Base-by-base conservation (phyloP, 2,888 invertebrate genomes). In the Labia minor region DNA sequence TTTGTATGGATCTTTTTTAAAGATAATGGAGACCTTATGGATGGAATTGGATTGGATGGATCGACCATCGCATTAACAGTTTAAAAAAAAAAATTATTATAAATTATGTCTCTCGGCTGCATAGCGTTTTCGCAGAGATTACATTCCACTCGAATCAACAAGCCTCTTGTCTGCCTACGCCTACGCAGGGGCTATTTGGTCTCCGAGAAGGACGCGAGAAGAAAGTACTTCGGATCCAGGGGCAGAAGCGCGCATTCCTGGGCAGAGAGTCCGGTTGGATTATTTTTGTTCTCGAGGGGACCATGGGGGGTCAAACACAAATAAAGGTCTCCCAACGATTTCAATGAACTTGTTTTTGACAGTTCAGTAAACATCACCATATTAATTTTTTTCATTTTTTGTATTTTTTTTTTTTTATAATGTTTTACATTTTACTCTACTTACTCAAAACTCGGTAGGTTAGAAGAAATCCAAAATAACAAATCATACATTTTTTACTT, bases 61-160 rank as follows among this genome's bases (percentile, higher is more conserved):
- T 49, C 2, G 49, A 49, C 49, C 49, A 49, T 49, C 49, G 49
- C 49, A 14, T 49, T 26, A 26, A 26, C 26, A n/a, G 26, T 49
- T 49, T 49, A 4, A 49, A 49, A 8, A 49, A 49, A 10, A 4
- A 49, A 49, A 49, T 49, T 14, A 49, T n/a, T n/a, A 11, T 49
- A 3, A 11, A 49, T 8, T 49, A 2, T 49, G 49, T 49, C 49
- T 49, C 49, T 49, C 49, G 49, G 14, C 49, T 49, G 49, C 49
- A 49, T 16, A 49, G 49, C 49, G 49, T 49, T 49, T 33, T 11
- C 16, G 14, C 16, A n/a, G 49, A n/a, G 14, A n/a, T 49, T 49
- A 49, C 49, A 49, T 49, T 49, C n/a, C 49, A 49, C 49, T 49
- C 49, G 49, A n/a, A 49, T 49, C 49, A 49, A 49, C 49, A 49